Base-by-base conservation (phyloP, 30 jellyfish, hydroid and myxozoan genomes). In the Hydra vulgaris region DNA sequence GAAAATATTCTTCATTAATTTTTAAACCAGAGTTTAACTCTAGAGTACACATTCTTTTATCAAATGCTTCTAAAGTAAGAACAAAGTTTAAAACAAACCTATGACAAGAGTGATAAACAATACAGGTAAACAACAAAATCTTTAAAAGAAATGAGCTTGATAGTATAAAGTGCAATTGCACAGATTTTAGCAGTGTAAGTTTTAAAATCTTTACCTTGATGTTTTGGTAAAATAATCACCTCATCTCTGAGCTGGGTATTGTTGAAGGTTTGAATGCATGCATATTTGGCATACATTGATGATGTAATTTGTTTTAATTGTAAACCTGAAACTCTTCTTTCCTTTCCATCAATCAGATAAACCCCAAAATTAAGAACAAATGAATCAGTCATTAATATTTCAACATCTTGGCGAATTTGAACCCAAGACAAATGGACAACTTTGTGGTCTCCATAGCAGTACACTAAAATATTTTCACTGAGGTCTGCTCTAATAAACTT, bases 391-490 rank as follows among this genome's bases (percentile, higher is more conserved):
- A 21, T 26, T 4, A 71, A 71, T 25, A 75, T 22, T 17, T 75
- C 23, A 0, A 22, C 83, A 23, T 26, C 83, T 7, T 27, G 56
- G n/a, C 83, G 53, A 26, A 25, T 0, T 75, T 75, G 83, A 23
- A 26, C 16, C 83, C 83, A 75, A 7, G 53, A 25, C 66, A 75
- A 23, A 22, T 75, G 21, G 21, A 75, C 83, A 23, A 26, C 26
- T 23, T 75, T 53, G 1, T 70, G 83, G 67, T 75, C 83, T 23
- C 83, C 83, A 21, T 75, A 17, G 56, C 83, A 75, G 24, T 75
- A 22, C 18, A 75, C 66, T 17, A 70, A 25, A 24, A 75, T 16
- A 71, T 12, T 25, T 17, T 67, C 7, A 22, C 26, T 19, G 4
- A 75, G 1, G 56, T 27, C 40, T 7, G 53, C 53, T 17, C 23